These are phyloP conservation scores for Mizuhopecten yessoensis DNA, from an alignment of 1,140 invertebrate species.

Conservation along the genomic window DNA sequence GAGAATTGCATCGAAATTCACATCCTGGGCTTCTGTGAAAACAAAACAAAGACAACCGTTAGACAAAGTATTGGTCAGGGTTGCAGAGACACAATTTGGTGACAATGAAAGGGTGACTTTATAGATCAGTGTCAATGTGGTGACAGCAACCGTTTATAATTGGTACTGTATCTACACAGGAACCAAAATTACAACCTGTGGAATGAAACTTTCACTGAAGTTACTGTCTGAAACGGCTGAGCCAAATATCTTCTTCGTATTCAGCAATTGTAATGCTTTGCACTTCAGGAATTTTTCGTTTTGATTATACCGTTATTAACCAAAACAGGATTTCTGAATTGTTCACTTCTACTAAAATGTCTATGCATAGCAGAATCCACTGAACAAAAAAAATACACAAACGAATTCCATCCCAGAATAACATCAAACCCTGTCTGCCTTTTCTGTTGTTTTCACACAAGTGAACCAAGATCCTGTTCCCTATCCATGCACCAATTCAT, in stretches of 20 bases:
- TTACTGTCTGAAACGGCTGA: neutral
- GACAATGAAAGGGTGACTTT: too few species aligned
- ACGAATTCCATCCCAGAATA: neutral
- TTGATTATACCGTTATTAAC: neutral
- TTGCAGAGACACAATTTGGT: too few species aligned
- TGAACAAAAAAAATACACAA: neutral
- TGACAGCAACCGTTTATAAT: neutral
- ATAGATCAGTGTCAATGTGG: too few species aligned
- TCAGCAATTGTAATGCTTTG: too few species aligned
- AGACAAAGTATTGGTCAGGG: neutral
- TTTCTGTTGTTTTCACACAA: neutral
- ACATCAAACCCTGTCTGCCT: neutral
- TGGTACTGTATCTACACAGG: neutral
- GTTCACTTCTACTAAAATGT: neutral
- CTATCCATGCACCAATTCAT: conserved; percentile 14
- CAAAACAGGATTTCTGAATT: neutral
- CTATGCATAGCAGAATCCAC: neutral
- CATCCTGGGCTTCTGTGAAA: conserved; percentile 93
- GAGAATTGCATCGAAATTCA: conserved; percentile 97
- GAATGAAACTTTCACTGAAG: too few species aligned
- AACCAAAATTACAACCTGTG: too few species aligned
- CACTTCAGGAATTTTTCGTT: neutral
- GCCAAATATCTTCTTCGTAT: neutral
- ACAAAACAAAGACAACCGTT: conserved; percentile 57
- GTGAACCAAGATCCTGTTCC: neutral